Evolutionary conservation across 2,797 vertebrate species (phyloP).

Genomic region (Fundulus diaphanus): DNA sequence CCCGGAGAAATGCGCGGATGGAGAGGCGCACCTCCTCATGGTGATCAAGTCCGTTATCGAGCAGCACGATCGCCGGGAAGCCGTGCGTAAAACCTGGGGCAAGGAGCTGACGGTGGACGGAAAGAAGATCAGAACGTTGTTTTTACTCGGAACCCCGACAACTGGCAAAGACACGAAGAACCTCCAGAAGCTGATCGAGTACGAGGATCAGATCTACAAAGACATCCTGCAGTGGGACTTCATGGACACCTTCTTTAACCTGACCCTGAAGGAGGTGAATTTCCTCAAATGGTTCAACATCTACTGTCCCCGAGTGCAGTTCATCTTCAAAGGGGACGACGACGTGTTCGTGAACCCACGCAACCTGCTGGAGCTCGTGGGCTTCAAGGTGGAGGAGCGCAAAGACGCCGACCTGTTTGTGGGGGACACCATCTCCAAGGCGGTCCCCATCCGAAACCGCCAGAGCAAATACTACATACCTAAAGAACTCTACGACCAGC

Average conservation of each 20-base stretch:
- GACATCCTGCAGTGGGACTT: slow-evolving; percentile 90
- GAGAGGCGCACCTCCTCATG: slow-evolving; percentile 80
- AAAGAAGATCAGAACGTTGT: slow-evolving; percentile 79
- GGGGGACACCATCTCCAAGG: slow-evolving; percentile 86
- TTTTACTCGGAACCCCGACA: slow-evolving; percentile 81
- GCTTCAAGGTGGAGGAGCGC: slow-evolving; percentile 68
- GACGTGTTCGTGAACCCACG: slow-evolving; percentile 88
- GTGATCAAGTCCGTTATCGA: slow-evolving; percentile 87
- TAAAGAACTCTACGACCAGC: slow-evolving; percentile 79
- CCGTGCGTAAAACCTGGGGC: slow-evolving; percentile 85
- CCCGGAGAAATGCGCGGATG: slow-evolving; percentile 82
- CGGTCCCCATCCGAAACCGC: slow-evolving; percentile 83
- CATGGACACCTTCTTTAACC: slow-evolving; percentile 88
- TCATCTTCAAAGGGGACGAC: slow-evolving; percentile 88
- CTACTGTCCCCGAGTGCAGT: slow-evolving; percentile 80
- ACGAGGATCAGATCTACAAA: slow-evolving; percentile 81
- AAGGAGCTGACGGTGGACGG: slow-evolving; percentile 68
- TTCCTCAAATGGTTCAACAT: slow-evolving; percentile 87
- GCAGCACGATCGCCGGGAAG: slow-evolving; percentile 85
- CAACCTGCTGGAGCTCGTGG: slow-evolving; percentile 84
- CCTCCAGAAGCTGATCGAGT: slow-evolving; percentile 84
- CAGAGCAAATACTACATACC: slow-evolving; percentile 91
- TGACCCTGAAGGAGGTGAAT: slow-evolving; percentile 87
- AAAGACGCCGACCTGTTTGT: slow-evolving; percentile 77
- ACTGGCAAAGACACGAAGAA: slow-evolving; percentile 81